phyloP scores from a whole-genome alignment of 1,140 invertebrate genomes.

The Camponotus pennsylvanicus region DNA sequence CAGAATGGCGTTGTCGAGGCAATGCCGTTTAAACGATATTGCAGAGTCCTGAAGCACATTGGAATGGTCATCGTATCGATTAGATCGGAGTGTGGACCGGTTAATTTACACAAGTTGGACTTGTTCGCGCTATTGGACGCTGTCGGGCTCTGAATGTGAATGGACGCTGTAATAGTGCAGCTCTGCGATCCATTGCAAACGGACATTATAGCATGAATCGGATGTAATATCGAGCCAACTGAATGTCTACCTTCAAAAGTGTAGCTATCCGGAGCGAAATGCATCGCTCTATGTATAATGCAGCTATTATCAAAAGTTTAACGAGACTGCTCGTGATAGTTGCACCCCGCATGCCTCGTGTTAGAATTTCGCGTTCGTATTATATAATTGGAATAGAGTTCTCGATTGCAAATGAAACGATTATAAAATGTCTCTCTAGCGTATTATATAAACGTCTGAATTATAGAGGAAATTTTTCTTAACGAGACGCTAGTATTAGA shows the following conservation, averaged over 20 bases:
- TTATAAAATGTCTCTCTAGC: neutral
- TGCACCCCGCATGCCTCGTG: no score
- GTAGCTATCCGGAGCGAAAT: neutral
- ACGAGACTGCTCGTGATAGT: conserved; percentile 24
- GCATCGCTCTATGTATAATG: conserved; percentile 3
- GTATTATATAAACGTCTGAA: conserved; percentile 3
- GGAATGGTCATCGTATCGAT: conserved; percentile 58
- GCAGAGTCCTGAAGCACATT: neutral
- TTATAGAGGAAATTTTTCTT: conserved; percentile 18
- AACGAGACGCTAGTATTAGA: conserved; percentile 10
- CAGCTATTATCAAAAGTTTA: conserved; percentile 47
- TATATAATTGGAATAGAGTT: neutral
- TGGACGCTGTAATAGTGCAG: conserved; percentile 19
- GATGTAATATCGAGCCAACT: neutral
- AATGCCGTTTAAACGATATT: conserved; percentile 33
- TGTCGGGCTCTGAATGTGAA: conserved; percentile 11
- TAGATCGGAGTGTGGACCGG: conserved; percentile 46
- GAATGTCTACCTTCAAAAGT: conserved; percentile 26
- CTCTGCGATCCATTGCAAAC: conserved; percentile 13
- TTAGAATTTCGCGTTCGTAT: neutral
- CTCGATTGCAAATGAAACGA: conserved; percentile 3
- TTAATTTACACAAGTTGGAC: conserved; percentile 58
- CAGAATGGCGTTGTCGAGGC: neutral
- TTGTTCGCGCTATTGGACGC: conserved; percentile 40
- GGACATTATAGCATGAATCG: conserved; percentile 24